Percentiles rank a stretch among this genome's conserved stretches.
Conservation (phyloP, 2,797 vertebrate species). For the Furcifer pardalis region DNA sequence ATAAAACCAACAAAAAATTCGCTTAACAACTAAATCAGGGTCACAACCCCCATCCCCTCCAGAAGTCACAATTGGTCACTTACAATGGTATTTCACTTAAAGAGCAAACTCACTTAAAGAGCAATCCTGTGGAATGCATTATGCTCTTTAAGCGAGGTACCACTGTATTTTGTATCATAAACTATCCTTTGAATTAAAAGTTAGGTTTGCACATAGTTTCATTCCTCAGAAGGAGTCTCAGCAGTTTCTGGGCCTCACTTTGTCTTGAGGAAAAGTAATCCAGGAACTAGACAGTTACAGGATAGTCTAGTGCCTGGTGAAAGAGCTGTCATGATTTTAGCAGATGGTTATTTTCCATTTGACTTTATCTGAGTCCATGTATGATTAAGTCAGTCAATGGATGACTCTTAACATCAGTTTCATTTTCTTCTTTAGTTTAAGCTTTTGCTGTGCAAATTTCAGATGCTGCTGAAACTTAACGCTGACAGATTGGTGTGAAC, state of each 20-base stretch:
- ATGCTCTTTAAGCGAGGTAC: too few relatives aligned
- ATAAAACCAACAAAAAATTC: too few relatives aligned
- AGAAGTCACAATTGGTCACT: too few relatives aligned
- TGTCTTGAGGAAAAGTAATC: neutral
- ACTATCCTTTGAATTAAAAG: neutral
- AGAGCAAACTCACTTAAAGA: too few relatives aligned
- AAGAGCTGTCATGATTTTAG: neutral
- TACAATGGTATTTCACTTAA: too few relatives aligned
- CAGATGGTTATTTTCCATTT: neutral
- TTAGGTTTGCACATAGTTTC: neutral
- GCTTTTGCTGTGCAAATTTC: neutral
- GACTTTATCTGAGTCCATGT: neutral
- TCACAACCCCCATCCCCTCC: too few relatives aligned
- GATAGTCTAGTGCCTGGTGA: neutral
- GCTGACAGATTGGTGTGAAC: neutral
- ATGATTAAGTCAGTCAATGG: neutral
- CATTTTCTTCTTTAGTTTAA: slow-evolving; percentile 10
- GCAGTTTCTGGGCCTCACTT: neutral
- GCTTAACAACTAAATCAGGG: too few relatives aligned
- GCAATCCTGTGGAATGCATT: too few relatives aligned
- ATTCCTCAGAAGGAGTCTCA: neutral
- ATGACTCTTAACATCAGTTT: neutral
- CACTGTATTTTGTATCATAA: neutral
- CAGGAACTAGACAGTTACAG: neutral
- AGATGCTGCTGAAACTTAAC: slow-evolving; percentile 13